phyloP scores from a whole-genome alignment of 2,113 vertebrate species.

The Leucopsar rothschildi region DNA sequence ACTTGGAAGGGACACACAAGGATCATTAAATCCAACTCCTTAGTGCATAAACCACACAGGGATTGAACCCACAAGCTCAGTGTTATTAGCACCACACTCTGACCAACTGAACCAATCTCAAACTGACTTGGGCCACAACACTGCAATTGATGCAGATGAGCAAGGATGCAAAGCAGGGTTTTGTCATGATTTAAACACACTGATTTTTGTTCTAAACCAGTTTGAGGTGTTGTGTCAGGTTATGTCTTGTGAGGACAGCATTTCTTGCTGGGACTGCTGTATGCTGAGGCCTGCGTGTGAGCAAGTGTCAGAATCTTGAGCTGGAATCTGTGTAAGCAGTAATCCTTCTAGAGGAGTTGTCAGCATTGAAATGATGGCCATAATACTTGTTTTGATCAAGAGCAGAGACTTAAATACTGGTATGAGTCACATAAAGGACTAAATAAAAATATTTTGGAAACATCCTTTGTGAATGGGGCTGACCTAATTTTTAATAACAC shows the following conservation, averaged over 20 bases:
- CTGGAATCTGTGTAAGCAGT: not conserved
- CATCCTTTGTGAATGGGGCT: not conserved
- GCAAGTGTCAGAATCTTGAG: not conserved
- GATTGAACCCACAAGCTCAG: too few species aligned
- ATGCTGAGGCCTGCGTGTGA: not conserved
- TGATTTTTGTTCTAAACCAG: not conserved
- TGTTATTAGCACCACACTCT: not conserved
- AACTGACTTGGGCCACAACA: not conserved
- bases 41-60: not conserved
- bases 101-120: not conserved
- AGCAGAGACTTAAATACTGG: not conserved
- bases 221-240: not conserved
- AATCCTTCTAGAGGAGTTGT: not conserved
- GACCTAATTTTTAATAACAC: not conserved
- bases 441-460: not conserved
- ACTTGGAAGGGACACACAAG: not conserved
- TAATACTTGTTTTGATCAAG: not conserved
- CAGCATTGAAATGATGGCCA: not conserved
- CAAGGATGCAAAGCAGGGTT: not conserved
- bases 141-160: not conserved
- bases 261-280: not conserved
- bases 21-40: not conserved
- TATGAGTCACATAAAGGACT: not conserved
- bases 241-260: not conserved
- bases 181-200: not conserved